Evolutionary conservation across 1,140 invertebrate genomes (phyloP).

Genomic region (Bradynema listronoti): DNA sequence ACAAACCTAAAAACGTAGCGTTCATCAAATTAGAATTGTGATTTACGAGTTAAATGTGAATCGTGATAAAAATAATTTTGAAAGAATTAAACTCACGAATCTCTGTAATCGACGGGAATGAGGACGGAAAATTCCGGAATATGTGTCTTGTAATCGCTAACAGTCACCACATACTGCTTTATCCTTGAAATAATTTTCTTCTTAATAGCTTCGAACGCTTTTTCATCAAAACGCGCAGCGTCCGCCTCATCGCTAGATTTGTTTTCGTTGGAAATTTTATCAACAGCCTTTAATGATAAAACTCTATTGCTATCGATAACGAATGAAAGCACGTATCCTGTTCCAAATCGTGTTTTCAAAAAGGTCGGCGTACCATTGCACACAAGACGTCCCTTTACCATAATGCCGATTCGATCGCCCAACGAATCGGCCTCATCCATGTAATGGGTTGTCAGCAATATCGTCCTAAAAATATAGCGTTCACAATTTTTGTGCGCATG

Average conservation of each 20-base stretch:
- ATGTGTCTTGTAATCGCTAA: constrained; percentile 25
- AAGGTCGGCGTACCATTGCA: constrained; percentile 67
- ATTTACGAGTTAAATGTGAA: not conserved
- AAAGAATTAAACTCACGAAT: not conserved
- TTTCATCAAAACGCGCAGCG: not conserved
- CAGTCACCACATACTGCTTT: constrained; percentile 28
- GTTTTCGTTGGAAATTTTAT: not conserved
- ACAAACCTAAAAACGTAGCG: constrained; percentile 31
- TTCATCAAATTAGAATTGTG: constrained; percentile 3
- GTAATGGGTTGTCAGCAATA: constrained; percentile 83
- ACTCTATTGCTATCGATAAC: constrained; percentile 22
- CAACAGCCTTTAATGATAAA: too few relatives aligned
- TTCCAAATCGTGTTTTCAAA: constrained; percentile 61
- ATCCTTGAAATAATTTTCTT: constrained; percentile 21
- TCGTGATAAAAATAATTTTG: not conserved
- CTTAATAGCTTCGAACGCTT: not conserved
- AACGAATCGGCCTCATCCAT: constrained; percentile 95
- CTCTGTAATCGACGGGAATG: constrained; percentile 35
- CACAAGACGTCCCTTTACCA: constrained; percentile 65
- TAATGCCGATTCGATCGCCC: constrained; percentile 65
- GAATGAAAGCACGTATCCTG: constrained; percentile 38
- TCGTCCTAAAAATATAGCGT: constrained; percentile 24
- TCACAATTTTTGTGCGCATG: constrained; percentile 11
- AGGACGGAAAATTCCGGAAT: constrained; percentile 35
- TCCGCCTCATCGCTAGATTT: not conserved